phyloP scores from a whole-genome alignment of 1,140 invertebrate species.

The Ditylenchus dipsaci region DNA sequence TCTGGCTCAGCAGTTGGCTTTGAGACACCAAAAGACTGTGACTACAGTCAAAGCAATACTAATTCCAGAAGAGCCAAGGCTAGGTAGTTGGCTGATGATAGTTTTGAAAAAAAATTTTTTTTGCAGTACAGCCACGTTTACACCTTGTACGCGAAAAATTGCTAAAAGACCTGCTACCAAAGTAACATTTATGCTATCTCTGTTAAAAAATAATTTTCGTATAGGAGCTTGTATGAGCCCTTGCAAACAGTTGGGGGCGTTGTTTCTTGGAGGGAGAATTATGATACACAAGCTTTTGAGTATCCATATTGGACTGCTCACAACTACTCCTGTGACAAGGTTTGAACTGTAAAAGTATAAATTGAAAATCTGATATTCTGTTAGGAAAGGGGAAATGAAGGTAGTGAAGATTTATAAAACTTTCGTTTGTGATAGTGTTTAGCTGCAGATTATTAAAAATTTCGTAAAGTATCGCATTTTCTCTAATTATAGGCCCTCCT shows the following conservation, averaged over 20 bases:
- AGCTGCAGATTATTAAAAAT: no score
- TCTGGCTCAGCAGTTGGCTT: conserved; percentile 55
- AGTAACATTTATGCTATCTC: conserved; percentile 24
- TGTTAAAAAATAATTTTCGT: conserved; percentile 9
- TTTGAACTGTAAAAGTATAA: conserved; percentile 17
- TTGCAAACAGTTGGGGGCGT: conserved; percentile 44
- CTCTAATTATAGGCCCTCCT: no score
- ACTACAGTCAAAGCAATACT: conserved; percentile 54
- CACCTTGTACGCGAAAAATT: conserved; percentile 51
- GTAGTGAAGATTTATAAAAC: no score
- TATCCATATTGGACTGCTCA: conserved; percentile 54
- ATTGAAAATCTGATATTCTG: background rate
- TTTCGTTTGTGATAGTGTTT: no score
- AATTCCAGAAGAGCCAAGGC: conserved; percentile 57
- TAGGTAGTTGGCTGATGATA: conserved; percentile 25
- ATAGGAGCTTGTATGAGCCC: conserved; percentile 46
- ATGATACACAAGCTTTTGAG: conserved; percentile 43
- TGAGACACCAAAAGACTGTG: conserved; percentile 49
- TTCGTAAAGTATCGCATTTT: no score
- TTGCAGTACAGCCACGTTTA: conserved; percentile 38
- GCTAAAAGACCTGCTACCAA: conserved; percentile 53
- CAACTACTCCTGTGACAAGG: conserved; percentile 56
- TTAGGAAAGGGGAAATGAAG: no score
- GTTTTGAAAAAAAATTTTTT: background rate
- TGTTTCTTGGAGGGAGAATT: conserved; percentile 45